Evolutionary conservation across 1,140 invertebrate species (phyloP).

Genomic region (Brachionus paranguensis): DNA sequence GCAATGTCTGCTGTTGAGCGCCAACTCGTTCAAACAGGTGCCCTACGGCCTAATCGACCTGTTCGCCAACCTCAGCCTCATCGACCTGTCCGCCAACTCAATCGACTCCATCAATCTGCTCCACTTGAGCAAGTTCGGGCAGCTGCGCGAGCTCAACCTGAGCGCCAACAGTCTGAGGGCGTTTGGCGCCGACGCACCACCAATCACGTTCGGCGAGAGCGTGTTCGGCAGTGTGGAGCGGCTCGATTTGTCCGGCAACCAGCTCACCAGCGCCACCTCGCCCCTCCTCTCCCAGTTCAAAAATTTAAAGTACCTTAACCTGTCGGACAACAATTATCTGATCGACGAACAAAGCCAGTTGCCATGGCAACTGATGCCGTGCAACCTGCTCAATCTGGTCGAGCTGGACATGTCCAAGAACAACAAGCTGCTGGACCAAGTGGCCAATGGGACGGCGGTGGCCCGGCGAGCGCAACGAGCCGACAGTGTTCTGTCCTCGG

Average conservation of each 20-base stretch:
- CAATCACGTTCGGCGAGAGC: background rate
- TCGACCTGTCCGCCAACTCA: background rate
- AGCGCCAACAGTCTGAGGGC: background rate
- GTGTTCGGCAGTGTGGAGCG: background rate
- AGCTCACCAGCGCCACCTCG: background rate
- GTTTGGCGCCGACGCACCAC: background rate
- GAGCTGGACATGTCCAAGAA: conserved; percentile 34
- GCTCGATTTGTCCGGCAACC: background rate
- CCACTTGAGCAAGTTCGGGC: background rate
- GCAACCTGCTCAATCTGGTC: background rate
- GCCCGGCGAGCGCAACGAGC: background rate
- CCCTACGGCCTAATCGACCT: background rate
- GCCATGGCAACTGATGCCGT: conserved; percentile 9
- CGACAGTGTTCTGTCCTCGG: background rate
- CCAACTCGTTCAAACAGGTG: background rate
- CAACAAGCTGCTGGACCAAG: background rate
- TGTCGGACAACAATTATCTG: conserved; percentile 33
- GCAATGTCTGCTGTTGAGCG: background rate
- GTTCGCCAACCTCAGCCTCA: background rate
- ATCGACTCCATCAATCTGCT: background rate
- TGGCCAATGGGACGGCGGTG: background rate
- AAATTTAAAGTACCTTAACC: background rate
- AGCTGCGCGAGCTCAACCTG: background rate
- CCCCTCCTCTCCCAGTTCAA: background rate
- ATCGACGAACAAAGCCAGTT: background rate